Evolutionary conservation across 2,113 vertebrate species (phyloP).

Genomic region (Trochalopteron elliotii): DNA sequence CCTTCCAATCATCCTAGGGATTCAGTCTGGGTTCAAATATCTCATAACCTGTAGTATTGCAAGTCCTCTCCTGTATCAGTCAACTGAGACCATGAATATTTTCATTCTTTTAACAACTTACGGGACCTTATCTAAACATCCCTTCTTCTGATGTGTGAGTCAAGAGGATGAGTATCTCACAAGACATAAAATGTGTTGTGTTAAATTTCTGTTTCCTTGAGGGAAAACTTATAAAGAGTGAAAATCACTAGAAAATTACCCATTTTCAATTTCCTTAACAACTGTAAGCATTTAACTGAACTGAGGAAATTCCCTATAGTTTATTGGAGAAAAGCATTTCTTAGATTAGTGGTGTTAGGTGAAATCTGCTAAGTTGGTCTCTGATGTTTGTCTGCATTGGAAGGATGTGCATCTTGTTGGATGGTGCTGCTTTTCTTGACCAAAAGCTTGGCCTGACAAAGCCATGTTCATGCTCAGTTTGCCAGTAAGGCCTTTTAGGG

Average conservation of each 20-base stretch:
- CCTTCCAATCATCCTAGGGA: constrained; percentile 9
- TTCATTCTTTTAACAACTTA: neutral
- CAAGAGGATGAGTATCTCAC: neutral
- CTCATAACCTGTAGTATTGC: neutral
- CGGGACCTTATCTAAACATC: neutral
- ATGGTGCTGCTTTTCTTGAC: neutral
- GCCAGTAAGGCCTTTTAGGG: neutral
- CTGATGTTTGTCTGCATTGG: neutral
- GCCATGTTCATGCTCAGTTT: neutral
- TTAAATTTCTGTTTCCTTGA: neutral
- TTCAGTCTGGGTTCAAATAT: neutral
- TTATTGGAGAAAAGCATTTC: neutral
- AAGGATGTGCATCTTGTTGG: accelerated
- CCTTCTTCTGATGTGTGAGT: neutral
- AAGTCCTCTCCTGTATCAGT: neutral
- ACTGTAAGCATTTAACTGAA: neutral
- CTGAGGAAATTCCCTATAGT: neutral
- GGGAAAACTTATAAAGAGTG: neutral
- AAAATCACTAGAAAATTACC: neutral
- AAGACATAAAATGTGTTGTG: neutral
- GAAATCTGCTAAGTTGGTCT: neutral
- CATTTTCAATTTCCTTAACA: neutral
- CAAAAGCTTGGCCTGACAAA: neutral
- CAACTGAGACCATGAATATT: neutral
- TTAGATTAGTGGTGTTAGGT: neutral